phyloP scores from a whole-genome alignment of 92 coral and sea anemone genomes.

The Pocillopora grandis region DNA sequence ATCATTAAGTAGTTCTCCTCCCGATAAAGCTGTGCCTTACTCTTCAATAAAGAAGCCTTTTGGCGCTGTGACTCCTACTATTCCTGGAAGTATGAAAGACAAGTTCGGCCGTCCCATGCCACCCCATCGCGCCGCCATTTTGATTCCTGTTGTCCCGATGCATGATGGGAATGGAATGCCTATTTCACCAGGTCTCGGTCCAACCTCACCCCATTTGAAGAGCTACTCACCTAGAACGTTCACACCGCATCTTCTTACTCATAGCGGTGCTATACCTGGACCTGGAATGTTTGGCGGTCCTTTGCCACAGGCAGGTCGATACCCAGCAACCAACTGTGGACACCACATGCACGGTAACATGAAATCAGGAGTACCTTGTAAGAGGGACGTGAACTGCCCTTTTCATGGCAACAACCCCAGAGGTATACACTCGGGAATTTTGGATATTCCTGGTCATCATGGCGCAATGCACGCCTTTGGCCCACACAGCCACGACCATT shows the following conservation, averaged over 20 bases:
- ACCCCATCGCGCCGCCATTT: slow-evolving; percentile 89
- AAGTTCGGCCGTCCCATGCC: slow-evolving; percentile 69
- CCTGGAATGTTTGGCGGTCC: slow-evolving; percentile 71
- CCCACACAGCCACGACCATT: slow-evolving; percentile 71
- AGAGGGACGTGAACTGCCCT: slow-evolving; percentile 95
- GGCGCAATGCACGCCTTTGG: slow-evolving; percentile 69
- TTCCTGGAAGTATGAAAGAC: slow-evolving; percentile 73
- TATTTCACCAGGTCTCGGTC: slow-evolving; percentile 73
- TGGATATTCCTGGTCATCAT: slow-evolving; percentile 73
- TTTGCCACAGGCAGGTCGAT: slow-evolving; percentile 71
- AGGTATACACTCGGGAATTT: slow-evolving; percentile 53
- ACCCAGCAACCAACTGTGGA: slow-evolving; percentile 69
- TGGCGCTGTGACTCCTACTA: slow-evolving; percentile 87
- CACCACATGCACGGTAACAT: slow-evolving; percentile 81
- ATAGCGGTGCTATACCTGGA: slow-evolving; percentile 68
- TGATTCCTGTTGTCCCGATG: slow-evolving; percentile 88
- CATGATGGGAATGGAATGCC: slow-evolving; percentile 84
- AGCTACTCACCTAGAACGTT: slow-evolving; percentile 91
- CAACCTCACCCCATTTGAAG: slow-evolving; percentile 82
- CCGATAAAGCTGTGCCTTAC: slow-evolving; percentile 56
- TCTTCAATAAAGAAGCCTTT: slow-evolving; percentile 68
- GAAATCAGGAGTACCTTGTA: slow-evolving; percentile 79
- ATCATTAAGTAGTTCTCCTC: slow-evolving; percentile 58
- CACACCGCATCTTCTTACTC: slow-evolving; percentile 95
- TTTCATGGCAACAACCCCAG: slow-evolving; percentile 92